A percentile compares a stretch with the other conserved stretches of the same genome.
phyloP scores from a whole-genome alignment of 2,113 vertebrate genomes.

The Dasyprocta punctata region DNA sequence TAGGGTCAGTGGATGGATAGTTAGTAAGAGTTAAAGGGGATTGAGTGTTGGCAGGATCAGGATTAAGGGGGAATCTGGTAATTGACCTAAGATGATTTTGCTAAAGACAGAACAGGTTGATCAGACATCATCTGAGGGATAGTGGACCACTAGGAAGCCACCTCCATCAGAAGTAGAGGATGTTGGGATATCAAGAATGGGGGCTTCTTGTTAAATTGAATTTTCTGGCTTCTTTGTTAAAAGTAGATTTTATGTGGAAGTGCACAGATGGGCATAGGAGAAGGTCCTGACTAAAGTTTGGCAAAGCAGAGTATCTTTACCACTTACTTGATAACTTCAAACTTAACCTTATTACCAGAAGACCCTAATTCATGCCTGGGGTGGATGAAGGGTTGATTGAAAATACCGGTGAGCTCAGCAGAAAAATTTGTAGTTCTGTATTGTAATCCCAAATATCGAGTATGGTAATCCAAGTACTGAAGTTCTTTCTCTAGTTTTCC shows the following conservation, averaged over 20 bases:
- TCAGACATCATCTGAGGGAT: not conserved
- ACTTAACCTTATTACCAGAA: not conserved
- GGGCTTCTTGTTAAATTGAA: not conserved
- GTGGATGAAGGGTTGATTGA: not conserved
- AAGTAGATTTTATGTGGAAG: not conserved
- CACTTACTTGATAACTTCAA: not conserved
- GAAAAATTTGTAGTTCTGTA: not conserved
- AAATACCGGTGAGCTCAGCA: rapidly evolving
- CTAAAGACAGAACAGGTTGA: not conserved
- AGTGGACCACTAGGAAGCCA: not conserved
- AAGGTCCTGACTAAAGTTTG: not conserved
- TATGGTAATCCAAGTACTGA: too few species aligned
- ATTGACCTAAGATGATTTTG: not conserved
- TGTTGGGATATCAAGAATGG: not conserved
- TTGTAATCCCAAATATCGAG: too few species aligned
- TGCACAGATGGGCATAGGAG: not conserved
- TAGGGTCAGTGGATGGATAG: not conserved
- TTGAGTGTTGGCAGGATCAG: not conserved
- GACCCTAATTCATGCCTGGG: not conserved
- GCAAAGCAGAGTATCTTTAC: not conserved
- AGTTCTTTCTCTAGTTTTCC: too few species aligned
- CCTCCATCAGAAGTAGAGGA: not conserved
- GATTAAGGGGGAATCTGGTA: not conserved
- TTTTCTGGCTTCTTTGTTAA: not conserved
- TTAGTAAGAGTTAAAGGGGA: not conserved